Evolutionary conservation across 2,113 vertebrate species (phyloP), one percentile per base, ranked within the genome.

Genomic region (Colius striatus): DNA sequence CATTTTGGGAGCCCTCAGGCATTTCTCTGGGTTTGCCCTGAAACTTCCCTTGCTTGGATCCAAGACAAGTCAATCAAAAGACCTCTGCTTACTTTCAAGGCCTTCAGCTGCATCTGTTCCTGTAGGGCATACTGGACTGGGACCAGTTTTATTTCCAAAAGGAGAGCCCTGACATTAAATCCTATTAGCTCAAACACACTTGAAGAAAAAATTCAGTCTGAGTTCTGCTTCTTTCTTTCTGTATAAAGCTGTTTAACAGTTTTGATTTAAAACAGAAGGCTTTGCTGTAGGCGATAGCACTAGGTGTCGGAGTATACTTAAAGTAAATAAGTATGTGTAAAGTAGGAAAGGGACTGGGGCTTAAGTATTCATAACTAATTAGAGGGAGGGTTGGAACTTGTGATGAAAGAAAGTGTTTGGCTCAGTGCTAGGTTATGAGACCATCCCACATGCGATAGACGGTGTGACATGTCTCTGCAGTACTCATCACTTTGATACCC

Each of bases 261-360:
- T 95, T 94, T 95, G 93, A 94, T 89, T 91, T 87, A 65, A 79
- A 95, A 79, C 93, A 94, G 90, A 93, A 92, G 91, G 84, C 47
- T 96, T 89, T 72, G 77, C 91, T 3, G 0, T 57, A 82, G 91
- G 92, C 12, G 2, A 91, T 20, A 79, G 87, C 89, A 51, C 66
- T 5, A 58, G 82, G 74, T 54, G 89, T 60, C 0, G 0, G 84
- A 79, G 62, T 54, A 29, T 50, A 84, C 72, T 94, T 57, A 60
- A 57, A 96, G 80, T 79, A 94, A 96, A 91, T 63, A 90, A 88
- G 19, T 54, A 25, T 48, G 91, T 78, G 73, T 77, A 90, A 95
- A 89, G 82, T 6, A 75, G n/a, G 45, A 65, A 82, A 57, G 66
- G 34, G 55, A 78, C 36, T 21, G 57, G 53, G 70, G 7, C 43